Percentiles rank a stretch among this genome's conserved stretches.
phyloP scores from a whole-genome alignment of 2,888 invertebrate species.

The Oegoconia quadripuncta region DNA sequence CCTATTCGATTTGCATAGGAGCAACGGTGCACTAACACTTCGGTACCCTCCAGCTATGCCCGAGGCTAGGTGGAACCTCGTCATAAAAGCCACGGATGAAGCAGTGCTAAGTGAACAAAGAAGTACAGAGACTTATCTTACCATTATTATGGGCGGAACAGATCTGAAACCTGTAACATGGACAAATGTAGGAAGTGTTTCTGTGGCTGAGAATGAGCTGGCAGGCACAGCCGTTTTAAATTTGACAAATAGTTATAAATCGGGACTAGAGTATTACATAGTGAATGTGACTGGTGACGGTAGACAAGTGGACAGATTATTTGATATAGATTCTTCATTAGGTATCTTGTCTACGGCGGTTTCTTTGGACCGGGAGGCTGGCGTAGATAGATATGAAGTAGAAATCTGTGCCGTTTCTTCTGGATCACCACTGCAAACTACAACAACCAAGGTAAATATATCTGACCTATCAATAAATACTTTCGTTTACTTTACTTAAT shows the following conservation, averaged over 20 bases:
- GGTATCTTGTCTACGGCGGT: conserved; percentile 93
- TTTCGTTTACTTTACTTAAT: neutral
- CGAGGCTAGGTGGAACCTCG: conserved; percentile 88
- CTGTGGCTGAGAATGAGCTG: conserved; percentile 93
- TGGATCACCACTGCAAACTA: conserved; percentile 84
- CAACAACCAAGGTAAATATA: conserved; percentile 87
- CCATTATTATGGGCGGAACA: conserved; percentile 85
- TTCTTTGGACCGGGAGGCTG: conserved; percentile 90
- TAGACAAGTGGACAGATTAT: conserved; percentile 90
- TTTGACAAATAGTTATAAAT: conserved; percentile 84
- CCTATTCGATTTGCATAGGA: conserved; percentile 89
- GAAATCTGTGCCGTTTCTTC: conserved; percentile 91
- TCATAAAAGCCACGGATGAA: conserved; percentile 94
- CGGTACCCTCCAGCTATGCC: conserved; percentile 79
- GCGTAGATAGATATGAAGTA: conserved; percentile 89
- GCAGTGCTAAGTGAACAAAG: conserved; percentile 93
- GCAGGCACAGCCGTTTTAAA: conserved; percentile 91
- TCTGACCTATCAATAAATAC: neutral
- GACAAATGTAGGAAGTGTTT: conserved; percentile 84
- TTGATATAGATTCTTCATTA: conserved; percentile 93
- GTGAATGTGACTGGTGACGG: conserved; percentile 89
- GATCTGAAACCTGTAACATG: conserved; percentile 80
- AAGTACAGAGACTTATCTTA: conserved; percentile 92
- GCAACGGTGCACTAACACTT: conserved; percentile 85
- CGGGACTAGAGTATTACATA: conserved; percentile 92